Conservation (phyloP, 2,888 invertebrate genomes). For the Parapristionchus giblindavisi region DNA sequence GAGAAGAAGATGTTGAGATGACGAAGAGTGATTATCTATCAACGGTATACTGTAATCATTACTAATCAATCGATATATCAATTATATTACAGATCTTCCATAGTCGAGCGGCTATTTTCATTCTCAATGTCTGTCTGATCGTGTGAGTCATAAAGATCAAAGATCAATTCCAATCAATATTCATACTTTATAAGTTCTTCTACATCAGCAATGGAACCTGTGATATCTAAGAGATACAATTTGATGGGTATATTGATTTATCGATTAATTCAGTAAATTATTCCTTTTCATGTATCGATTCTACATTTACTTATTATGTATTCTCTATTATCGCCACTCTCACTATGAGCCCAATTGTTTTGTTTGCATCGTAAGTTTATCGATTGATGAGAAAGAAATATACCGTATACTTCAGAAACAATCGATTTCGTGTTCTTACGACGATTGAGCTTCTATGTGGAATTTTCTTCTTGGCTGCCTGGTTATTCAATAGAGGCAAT, state of each 20-base stretch:
- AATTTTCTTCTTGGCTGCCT: background rate
- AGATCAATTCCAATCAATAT: no score
- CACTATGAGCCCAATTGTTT: background rate
- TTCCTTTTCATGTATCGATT: conserved; percentile 5
- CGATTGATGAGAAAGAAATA: background rate
- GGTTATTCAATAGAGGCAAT: conserved; percentile 18
- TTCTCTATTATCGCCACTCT: background rate
- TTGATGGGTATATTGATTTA: no score
- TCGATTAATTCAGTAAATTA: background rate
- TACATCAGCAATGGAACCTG: no score
- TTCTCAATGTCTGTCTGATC: conserved; percentile 5
- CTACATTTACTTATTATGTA: conserved; percentile 8
- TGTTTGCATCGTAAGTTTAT: background rate
- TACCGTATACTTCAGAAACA: conserved; percentile 10
- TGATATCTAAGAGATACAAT: no score
- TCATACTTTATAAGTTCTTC: no score
- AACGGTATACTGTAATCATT: background rate
- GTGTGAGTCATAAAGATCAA: no score
- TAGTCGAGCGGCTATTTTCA: conserved; percentile 1
- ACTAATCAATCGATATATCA: background rate
- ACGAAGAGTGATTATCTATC: background rate
- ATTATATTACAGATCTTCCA: conserved; percentile 1
- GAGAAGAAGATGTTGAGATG: conserved; percentile 24
- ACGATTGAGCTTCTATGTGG: conserved; percentile 5
- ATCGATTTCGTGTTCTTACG: conserved; percentile 12